These are phyloP conservation scores for Hirundo rustica DNA, from an alignment of 2,797 vertebrate genomes.

Conservation along the genomic window DNA sequence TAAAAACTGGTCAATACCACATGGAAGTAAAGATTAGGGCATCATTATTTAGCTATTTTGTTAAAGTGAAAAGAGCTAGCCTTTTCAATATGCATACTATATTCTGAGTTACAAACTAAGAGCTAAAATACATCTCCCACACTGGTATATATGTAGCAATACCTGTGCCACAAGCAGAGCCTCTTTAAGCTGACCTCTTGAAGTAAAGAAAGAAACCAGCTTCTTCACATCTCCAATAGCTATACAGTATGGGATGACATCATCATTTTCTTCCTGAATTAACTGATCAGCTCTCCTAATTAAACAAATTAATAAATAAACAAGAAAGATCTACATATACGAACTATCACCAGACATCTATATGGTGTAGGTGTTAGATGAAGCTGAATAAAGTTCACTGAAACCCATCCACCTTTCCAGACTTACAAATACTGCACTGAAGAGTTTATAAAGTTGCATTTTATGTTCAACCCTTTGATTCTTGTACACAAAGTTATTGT, in stretches of 20 bases:
- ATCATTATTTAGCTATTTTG: background rate
- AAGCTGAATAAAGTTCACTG: background rate
- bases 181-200: constrained; percentile 90
- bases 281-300: constrained; percentile 91
- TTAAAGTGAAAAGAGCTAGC: background rate
- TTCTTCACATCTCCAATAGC: constrained; percentile 90
- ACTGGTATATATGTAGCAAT: background rate
- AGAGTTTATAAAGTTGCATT: background rate
- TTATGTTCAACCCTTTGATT: background rate
- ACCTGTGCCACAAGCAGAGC: constrained; percentile 93
- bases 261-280: constrained; percentile 92
- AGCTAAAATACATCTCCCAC: background rate
- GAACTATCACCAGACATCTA: background rate
- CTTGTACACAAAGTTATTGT: background rate
- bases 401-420: background rate
- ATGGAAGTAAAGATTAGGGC: background rate
- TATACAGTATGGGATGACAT: constrained; percentile 92
- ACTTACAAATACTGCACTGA: background rate
- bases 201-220: constrained; percentile 89
- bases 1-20: background rate
- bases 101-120: background rate
- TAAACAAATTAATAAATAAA: constrained; percentile 13
- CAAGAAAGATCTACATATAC: background rate
- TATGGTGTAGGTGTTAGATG: background rate
- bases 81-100: background rate